Evolutionary conservation across 1,140 invertebrate genomes (phyloP).

Genomic region (Listronotus bonariensis): DNA sequence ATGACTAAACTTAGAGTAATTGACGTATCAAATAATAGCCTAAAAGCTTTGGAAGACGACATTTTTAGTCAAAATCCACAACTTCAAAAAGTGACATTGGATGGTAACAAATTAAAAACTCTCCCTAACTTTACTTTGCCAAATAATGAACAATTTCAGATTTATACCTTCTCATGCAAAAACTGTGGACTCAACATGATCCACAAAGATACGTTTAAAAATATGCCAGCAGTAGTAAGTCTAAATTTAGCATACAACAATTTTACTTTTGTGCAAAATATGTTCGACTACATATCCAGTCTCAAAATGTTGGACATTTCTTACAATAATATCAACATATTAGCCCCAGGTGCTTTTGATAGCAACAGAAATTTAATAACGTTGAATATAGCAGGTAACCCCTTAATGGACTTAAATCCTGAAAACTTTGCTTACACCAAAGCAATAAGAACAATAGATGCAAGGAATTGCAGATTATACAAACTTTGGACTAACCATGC

Average conservation of each 20-base stretch:
- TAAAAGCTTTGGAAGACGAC: constrained; percentile 42
- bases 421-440: constrained; percentile 66
- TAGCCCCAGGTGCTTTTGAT: constrained; percentile 65
- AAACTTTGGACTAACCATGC: constrained; percentile 65
- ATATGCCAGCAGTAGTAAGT: constrained; percentile 41
- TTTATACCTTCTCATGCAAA: constrained; percentile 49
- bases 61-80: constrained; percentile 43
- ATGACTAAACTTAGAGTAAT: constrained; percentile 45
- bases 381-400: constrained; percentile 72
- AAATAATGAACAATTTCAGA: constrained; percentile 37
- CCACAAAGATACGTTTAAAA: constrained; percentile 36
- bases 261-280: constrained; percentile 37
- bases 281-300: constrained; percentile 39
- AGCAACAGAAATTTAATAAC: constrained; percentile 66
- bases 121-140: constrained; percentile 46
- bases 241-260: constrained; percentile 44
- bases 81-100: constrained; percentile 45
- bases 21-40: constrained; percentile 48
- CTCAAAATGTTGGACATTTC: constrained; percentile 45
- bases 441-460: constrained; percentile 63
- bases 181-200: constrained; percentile 42
- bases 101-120: constrained; percentile 46
- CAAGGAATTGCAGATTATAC: constrained; percentile 67
- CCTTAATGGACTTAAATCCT: constrained; percentile 66
- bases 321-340: constrained; percentile 40